Evolutionary conservation across 2,888 invertebrate genomes (phyloP).

Genomic region (Luffia ferchaultella): DNA sequence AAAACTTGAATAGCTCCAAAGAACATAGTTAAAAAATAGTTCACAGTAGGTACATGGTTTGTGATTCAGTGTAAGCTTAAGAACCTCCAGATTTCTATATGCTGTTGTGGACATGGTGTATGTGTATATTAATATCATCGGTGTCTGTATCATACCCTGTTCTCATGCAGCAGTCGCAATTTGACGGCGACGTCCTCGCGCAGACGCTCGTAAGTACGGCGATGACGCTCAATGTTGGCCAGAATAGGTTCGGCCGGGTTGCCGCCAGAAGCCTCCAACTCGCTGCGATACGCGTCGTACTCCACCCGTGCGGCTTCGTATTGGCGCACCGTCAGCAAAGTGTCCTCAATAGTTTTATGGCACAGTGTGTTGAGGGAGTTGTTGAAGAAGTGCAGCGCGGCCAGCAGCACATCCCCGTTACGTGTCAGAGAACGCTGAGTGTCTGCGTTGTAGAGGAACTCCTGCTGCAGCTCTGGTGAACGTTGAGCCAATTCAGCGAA

Average conservation of each 20-base stretch:
- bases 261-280: conserved; percentile 80
- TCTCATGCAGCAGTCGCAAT: conserved; percentile 96
- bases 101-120: too few species aligned
- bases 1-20: too few species aligned
- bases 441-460: conserved; percentile 93
- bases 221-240: conserved; percentile 79
- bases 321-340: conserved; percentile 70
- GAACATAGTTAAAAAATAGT: too few species aligned
- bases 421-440: conserved; percentile 90
- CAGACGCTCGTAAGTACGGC: conserved; percentile 90
- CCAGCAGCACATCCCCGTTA: conserved; percentile 92
- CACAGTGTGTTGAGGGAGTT: conserved; percentile 95
- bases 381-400: conserved; percentile 95
- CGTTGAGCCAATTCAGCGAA: conserved; percentile 96
- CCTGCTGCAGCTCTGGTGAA: conserved; percentile 92
- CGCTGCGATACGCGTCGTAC: conserved; percentile 97
- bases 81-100: too few species aligned
- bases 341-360: conserved; percentile 98
- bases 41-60: too few species aligned
- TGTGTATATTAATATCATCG: too few species aligned
- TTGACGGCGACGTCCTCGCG: conserved; percentile 94
- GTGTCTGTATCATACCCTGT: too few species aligned
- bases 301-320: conserved; percentile 75
- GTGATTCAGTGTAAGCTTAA: too few species aligned
- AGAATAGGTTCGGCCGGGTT: conserved; percentile 80